Percentiles rank a stretch among this genome's conserved stretches.
phyloP scores from a whole-genome alignment of 2,113 vertebrate genomes.

The Leuciscus idus region DNA sequence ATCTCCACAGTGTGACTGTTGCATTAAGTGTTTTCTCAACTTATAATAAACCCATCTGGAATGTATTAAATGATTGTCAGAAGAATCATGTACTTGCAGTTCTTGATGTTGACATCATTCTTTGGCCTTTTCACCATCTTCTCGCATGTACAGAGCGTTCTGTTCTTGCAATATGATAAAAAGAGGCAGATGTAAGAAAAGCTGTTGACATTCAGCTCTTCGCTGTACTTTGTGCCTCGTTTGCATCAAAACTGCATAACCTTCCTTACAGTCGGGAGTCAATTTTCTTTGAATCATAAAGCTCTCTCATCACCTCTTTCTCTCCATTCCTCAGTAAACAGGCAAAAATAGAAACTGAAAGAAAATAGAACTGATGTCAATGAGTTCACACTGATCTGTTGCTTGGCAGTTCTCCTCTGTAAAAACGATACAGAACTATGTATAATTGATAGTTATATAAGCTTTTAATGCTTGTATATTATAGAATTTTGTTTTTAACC shows the following conservation, averaged over 20 bases:
- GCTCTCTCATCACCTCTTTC: not conserved
- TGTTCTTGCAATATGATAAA: not conserved
- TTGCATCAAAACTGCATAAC: slow-evolving; percentile 13
- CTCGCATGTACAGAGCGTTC: not conserved
- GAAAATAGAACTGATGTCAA: not conserved
- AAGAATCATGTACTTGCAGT: not conserved
- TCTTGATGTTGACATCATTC: not conserved
- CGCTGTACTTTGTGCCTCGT: not conserved
- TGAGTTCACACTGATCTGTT: not conserved
- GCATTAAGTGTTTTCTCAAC: not conserved
- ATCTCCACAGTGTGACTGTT: not conserved
- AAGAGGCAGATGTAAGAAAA: not conserved
- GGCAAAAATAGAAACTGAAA: not conserved
- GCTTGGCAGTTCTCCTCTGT: not conserved
- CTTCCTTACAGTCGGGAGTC: not conserved
- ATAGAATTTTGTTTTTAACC: not conserved
- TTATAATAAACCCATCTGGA: slow-evolving; percentile 14
- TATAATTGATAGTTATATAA: not conserved
- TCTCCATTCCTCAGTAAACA: not conserved
- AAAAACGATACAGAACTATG: no score
- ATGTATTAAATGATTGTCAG: not conserved
- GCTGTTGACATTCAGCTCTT: not conserved
- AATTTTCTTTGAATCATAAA: not conserved
- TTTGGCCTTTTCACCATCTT: not conserved
- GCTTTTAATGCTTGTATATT: not conserved